A percentile compares a stretch with the other conserved stretches of the same genome.
These are phyloP conservation scores for Nomada fucata DNA, from an alignment of 2,888 invertebrate genomes.

Conservation along the genomic window DNA sequence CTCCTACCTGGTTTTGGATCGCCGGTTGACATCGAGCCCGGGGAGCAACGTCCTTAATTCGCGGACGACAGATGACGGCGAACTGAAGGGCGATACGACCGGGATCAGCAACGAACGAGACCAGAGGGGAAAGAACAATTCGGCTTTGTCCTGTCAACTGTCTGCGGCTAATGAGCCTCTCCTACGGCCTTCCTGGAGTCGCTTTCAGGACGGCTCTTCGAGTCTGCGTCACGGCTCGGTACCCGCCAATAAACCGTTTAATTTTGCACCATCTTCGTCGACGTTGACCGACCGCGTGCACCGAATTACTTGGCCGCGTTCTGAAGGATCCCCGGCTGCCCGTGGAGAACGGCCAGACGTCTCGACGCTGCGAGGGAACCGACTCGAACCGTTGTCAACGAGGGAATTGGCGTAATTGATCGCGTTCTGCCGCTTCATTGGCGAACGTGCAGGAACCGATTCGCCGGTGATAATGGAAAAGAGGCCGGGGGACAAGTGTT, in stretches of 20 bases:
- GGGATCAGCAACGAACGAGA: background rate
- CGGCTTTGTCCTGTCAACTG: constrained; percentile 74
- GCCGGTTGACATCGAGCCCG: constrained; percentile 51
- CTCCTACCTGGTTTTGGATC: constrained; percentile 59
- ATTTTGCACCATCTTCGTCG: constrained; percentile 44
- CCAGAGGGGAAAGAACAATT: constrained; percentile 54
- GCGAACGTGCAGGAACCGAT: background rate
- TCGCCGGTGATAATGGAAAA: background rate
- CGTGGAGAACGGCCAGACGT: background rate
- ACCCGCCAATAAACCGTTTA: constrained; percentile 67
- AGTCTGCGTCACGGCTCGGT: constrained; percentile 61
- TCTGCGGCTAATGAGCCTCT: constrained; percentile 71
- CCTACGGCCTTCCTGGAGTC: constrained; percentile 51
- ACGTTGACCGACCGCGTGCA: background rate
- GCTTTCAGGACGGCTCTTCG: constrained; percentile 41
- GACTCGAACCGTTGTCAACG: background rate
- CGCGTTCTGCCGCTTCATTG: background rate
- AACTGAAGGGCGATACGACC: constrained; percentile 31
- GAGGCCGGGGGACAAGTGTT: background rate
- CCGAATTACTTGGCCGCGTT: background rate
- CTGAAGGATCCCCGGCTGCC: background rate
- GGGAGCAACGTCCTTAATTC: constrained; percentile 55
- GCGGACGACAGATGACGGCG: constrained; percentile 54
- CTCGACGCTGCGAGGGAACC: background rate
- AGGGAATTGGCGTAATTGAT: constrained; percentile 18